These are phyloP conservation scores for Holacanthella duospinosa DNA, from an alignment of 2,888 invertebrate genomes.

Conservation along the genomic window DNA sequence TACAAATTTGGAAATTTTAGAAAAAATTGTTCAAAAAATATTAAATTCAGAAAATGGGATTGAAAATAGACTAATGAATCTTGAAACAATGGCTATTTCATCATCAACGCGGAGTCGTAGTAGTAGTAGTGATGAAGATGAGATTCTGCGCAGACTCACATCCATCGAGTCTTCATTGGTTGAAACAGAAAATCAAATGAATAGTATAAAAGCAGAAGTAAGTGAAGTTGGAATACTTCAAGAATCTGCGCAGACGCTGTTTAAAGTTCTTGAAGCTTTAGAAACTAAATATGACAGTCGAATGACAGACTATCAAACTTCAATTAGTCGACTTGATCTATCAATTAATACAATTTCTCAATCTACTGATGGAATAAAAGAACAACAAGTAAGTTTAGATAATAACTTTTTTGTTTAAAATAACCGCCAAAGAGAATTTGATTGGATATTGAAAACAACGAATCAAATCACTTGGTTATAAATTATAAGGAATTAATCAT, in stretches of 20 bases:
- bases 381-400: conserved; percentile 34
- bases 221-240: conserved; percentile 22
- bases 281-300: conserved; percentile 32
- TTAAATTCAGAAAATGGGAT: not conserved
- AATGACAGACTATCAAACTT: conserved; percentile 27
- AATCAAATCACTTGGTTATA: no score
- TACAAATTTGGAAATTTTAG: not conserved
- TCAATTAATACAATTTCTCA: conserved; percentile 19
- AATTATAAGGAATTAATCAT: no score
- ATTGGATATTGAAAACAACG: not conserved
- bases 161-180: conserved; percentile 20
- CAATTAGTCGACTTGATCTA: conserved; percentile 25
- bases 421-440: not conserved
- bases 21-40: not conserved
- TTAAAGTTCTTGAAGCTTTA: conserved; percentile 26
- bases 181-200: conserved; percentile 22
- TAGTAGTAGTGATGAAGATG: not conserved
- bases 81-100: not conserved
- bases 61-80: not conserved
- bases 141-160: not conserved
- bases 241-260: conserved; percentile 27
- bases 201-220: conserved; percentile 23
- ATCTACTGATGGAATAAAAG: conserved; percentile 27
- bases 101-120: not conserved
- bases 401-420: conserved; percentile 4